Base-by-base conservation (phyloP, 2,888 invertebrate species). In the Volucella inanis region DNA sequence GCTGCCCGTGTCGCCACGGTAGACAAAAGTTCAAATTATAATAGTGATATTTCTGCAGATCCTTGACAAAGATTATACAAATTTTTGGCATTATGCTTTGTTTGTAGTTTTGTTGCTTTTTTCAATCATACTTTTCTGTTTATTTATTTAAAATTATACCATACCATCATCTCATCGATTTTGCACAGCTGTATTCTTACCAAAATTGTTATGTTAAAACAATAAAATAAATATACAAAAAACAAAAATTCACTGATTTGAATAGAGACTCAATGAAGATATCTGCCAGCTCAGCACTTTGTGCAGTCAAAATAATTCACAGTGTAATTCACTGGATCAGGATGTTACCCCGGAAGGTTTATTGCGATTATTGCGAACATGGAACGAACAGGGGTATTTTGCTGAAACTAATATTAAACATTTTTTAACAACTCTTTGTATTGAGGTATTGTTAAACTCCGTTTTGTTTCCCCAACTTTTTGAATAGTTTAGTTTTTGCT, bases 261-360 rank as follows among this genome's bases (percentile, higher is more conserved):
- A 91, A 83, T 89, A 94, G 94, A 93, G 93, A 89, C 90, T 94
- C 72, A 94, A 93, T 88, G 93, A 93, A 90, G 94, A 94, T 88
- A 93, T 94, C 87, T 94, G 94, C 88, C 93, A 93, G 88, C 90
- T 94, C 88, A 94, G 94, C 85, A 93, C 93, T 2, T 91, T 93
- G 62, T 92, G 94, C 88, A 92, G 93, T 79, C 92, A 92, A 88
- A 84, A 82, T 45, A 62, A 72, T 70, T 81, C 87, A 50, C 61
- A 82, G 14, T 61, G 62, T 62, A 81, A 64, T 62, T 70, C 65
- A 45, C 62, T 54, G 57, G 80, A 65, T 47, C 45, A 67, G 22
- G 71, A 72, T 8, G 47, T 87, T 43, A 87, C 90, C 71, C 91
- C 92, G 61, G 93, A 93, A 67, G 91, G 92, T 87, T 90, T 92